phyloP scores from a whole-genome alignment of 2,888 invertebrate species.

The Chaetogeoica ovagalla region DNA sequence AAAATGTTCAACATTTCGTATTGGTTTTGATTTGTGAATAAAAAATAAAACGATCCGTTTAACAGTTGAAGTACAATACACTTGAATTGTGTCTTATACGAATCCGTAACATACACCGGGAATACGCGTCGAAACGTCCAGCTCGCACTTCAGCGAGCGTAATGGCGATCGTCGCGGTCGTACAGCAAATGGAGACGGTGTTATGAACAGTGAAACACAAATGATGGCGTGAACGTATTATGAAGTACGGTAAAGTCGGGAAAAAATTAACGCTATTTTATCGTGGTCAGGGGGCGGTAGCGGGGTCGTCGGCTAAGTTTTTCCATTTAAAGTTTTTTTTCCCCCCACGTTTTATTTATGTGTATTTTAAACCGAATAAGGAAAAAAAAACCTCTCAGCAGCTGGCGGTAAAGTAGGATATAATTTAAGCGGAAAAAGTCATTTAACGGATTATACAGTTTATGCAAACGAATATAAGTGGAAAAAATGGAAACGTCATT shows the following conservation, averaged over 20 bases:
- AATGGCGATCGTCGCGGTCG: too few species aligned
- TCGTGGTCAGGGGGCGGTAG: neutral
- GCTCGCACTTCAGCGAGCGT: neutral
- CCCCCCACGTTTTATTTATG: neutral
- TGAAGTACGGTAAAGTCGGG: neutral
- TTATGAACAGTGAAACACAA: slow-evolving; percentile 10
- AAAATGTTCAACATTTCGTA: too few species aligned
- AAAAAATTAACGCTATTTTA: slow-evolving; percentile 26
- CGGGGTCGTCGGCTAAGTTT: slow-evolving; percentile 29
- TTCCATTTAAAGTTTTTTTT: slow-evolving; percentile 47
- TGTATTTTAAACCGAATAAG: slow-evolving; percentile 15
- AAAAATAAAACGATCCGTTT: too few species aligned
- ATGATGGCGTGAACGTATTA: neutral
- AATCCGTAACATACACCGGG: too few species aligned
- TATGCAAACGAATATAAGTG: slow-evolving; percentile 25
- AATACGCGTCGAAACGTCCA: neutral
- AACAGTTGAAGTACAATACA: too few species aligned
- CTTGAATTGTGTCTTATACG: too few species aligned
- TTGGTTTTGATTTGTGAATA: too few species aligned
- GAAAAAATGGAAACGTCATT: slow-evolving; percentile 31
- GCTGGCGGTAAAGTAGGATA: slow-evolving; percentile 21
- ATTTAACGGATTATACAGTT: slow-evolving; percentile 38
- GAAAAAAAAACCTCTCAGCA: neutral
- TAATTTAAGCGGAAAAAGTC: slow-evolving; percentile 41
- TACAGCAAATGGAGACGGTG: neutral